These are phyloP conservation scores for Monoplex corrugatus DNA, from an alignment of 2,888 invertebrate genomes.

Conservation along the genomic window DNA sequence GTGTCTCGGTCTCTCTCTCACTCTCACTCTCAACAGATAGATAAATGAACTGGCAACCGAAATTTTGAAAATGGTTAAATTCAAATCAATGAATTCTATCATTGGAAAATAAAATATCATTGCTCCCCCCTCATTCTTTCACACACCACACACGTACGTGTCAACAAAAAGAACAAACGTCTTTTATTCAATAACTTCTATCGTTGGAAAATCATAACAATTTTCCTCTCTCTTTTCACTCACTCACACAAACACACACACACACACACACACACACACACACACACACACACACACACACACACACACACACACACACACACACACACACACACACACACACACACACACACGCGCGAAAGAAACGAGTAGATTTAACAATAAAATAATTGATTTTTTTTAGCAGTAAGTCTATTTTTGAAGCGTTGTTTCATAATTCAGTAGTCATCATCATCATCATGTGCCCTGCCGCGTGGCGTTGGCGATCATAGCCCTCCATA, in stretches of 20 bases:
- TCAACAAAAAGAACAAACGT: too few relatives aligned
- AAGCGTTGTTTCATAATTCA: too few relatives aligned
- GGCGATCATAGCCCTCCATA: too few relatives aligned
- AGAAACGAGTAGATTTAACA: neutral
- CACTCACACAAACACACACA: neutral
- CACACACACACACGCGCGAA: neutral
- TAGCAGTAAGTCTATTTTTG: too few relatives aligned
- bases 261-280: neutral
- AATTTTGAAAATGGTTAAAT: neutral
- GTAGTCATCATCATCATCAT: too few relatives aligned
- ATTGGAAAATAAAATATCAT: too few relatives aligned
- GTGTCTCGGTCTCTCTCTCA: neutral
- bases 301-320: neutral
- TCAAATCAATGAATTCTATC: too few relatives aligned
- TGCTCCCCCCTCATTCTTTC: too few relatives aligned
- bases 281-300: slow-evolving; percentile 13
- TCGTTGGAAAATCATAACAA: neutral
- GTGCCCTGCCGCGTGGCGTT: too few relatives aligned
- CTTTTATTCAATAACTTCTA: neutral
- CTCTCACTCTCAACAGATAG: neutral
- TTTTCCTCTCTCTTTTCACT: neutral
- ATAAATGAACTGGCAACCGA: neutral
- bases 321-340: neutral
- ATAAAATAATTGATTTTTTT: neutral
- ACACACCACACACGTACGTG: neutral